A percentile compares a stretch with the other conserved stretches of the same genome.
Evolutionary conservation across 2,797 vertebrate genomes (phyloP).

Genomic region (Pantherophis alleghaniensis): DNA sequence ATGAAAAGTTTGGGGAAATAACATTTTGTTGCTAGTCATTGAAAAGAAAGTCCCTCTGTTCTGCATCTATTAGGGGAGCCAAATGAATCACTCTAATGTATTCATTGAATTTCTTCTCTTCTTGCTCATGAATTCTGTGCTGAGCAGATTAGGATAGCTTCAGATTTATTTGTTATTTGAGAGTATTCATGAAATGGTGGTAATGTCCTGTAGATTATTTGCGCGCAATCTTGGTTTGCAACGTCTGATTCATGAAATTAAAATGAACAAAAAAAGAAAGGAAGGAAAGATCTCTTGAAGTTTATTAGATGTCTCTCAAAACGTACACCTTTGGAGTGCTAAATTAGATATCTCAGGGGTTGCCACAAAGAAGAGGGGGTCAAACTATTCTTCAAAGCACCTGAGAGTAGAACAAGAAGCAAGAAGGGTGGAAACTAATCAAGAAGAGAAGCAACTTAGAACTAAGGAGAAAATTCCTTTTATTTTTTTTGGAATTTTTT

Average conservation of each 20-base stretch:
- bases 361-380: no score
- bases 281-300: neutral
- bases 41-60: constrained; percentile 28
- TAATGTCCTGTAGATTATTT: constrained; percentile 30
- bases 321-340: neutral
- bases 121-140: constrained; percentile 45
- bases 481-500: no score
- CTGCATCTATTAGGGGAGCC: constrained; percentile 22
- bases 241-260: neutral
- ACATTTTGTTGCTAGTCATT: constrained; percentile 36
- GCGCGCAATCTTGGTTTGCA: neutral
- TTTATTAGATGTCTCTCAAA: neutral
- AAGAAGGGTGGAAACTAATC: no score
- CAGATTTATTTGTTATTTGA: constrained; percentile 49
- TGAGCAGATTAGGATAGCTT: constrained; percentile 37
- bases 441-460: no score
- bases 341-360: neutral
- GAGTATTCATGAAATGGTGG: constrained; percentile 34
- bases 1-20: constrained; percentile 23
- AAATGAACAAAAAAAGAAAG: neutral
- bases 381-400: no score
- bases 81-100: constrained; percentile 60
- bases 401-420: no score
- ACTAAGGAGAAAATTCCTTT: no score
- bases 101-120: constrained; percentile 56